Evolutionary conservation across 2,888 invertebrate genomes (phyloP).

Genomic region (Alloscopus bannaensis): DNA sequence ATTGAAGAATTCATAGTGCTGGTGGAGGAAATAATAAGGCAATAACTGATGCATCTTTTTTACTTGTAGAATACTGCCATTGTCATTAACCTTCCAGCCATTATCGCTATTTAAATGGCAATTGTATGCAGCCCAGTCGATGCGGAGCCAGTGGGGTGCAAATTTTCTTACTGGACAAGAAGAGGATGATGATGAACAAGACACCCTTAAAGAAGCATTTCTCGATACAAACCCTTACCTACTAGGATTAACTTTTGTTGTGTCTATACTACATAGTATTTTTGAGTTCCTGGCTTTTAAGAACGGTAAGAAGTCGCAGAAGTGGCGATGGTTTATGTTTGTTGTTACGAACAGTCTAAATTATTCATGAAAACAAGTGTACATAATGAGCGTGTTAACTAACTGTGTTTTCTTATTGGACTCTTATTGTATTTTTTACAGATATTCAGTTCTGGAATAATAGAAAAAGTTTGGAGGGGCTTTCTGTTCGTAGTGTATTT

Average conservation of each 20-base stretch:
- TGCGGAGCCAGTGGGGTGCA: conserved; percentile 88
- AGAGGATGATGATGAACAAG: conserved; percentile 91
- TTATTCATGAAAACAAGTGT: too few relatives aligned
- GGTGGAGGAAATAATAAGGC: not conserved
- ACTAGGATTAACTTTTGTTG: conserved; percentile 90
- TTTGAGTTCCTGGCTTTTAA: conserved; percentile 99
- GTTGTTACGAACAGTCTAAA: too few relatives aligned
- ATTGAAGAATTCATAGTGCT: not conserved
- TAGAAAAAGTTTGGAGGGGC: conserved; percentile 90
- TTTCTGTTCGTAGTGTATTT: conserved; percentile 98
- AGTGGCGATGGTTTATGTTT: too few relatives aligned
- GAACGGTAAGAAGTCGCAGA: conserved; percentile 85
- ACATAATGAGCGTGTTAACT: too few relatives aligned
- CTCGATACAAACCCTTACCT: conserved; percentile 98
- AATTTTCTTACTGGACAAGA: conserved; percentile 80
- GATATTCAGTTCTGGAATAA: conserved; percentile 99
- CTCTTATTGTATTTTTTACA: conserved; percentile 74
- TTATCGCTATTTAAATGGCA: conserved; percentile 98
- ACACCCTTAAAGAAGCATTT: conserved; percentile 93
- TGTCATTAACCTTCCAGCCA: conserved; percentile 89
- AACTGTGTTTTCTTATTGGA: not conserved
- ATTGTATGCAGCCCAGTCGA: conserved; percentile 96
- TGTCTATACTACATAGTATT: conserved; percentile 96
- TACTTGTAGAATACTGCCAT: conserved; percentile 76
- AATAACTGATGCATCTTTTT: conserved; percentile 6